Base-by-base conservation (phyloP, 2,888 invertebrate species). In the Epistrophella euchroma region DNA sequence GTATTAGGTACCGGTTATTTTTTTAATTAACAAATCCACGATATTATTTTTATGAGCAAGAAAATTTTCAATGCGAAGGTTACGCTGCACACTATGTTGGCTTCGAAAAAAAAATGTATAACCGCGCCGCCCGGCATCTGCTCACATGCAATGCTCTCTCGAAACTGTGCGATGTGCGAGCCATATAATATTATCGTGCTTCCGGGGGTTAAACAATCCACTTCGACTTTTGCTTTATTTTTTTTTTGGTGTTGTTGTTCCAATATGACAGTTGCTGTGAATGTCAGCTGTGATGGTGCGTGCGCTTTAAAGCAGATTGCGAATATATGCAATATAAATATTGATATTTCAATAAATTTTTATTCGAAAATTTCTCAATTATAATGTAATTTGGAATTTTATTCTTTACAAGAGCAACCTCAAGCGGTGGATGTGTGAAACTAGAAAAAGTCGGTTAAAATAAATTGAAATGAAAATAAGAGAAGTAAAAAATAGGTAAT, bases 271-370 rank as follows among this genome's bases (percentile, higher is more conserved):
- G 76, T 71, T 79, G 64, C 52, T 66, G 35, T 66, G 15, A 35
- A 50, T 68, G 81, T 81, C 85, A 85, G 85, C 81, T 81, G 82
- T 56, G 70, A 37, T 47, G 55, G 78, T 83, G 78, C 78, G 72
- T 85, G 81, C 66, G 76, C 47, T 25, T 35, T 70, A 13, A 60
- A 43, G 17, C 28, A 13, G n/a, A 55, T 37, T 40, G 35, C 32
- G 32, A 32, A 32, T 32, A 32, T 37, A 4, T 19, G 22, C 19
- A 22, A 15, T 50, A 22, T 11, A 35, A 58, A 58, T 58, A 58
- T 58, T 58, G 58, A 58, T 58, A 9, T 58, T 58, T 58, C 58
- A 58, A 58, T 22, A 19, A 58, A 37, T 37, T 2, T 32, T n/a
- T 5, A 35, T 56, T 32, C 0, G 5, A 52, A 47, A 47, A 47